phyloP scores from a whole-genome alignment of 2,888 invertebrate genomes.

The Tachina lurida region DNA sequence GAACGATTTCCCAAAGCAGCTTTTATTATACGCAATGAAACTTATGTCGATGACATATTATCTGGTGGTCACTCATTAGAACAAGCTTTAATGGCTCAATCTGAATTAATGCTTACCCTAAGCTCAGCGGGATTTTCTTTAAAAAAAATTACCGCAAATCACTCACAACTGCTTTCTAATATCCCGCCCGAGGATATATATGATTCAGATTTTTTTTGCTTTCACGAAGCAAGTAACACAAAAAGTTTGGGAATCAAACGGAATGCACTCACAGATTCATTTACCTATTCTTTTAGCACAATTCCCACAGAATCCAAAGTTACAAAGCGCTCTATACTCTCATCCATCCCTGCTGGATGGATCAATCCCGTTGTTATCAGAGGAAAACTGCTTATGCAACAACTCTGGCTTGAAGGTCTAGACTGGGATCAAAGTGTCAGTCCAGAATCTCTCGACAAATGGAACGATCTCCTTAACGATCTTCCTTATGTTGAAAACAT shows the following conservation, averaged over 20 bases:
- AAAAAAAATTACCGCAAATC: conserved; percentile 3
- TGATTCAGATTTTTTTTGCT: too few species aligned
- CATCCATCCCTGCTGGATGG: not conserved
- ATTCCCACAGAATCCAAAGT: too few species aligned
- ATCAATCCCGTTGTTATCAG: not conserved
- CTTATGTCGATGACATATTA: not conserved
- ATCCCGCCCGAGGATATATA: too few species aligned
- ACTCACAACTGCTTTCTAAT: too few species aligned
- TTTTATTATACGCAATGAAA: not conserved
- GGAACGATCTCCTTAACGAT: not conserved
- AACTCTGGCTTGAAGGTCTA: not conserved
- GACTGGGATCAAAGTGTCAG: conserved; percentile 5
- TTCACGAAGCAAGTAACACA: conserved; percentile 10
- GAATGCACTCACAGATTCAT: conserved; percentile 7
- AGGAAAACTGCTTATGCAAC: not conserved
- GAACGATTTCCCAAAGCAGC: not conserved
- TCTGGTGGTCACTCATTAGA: not conserved
- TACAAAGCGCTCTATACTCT: too few species aligned
- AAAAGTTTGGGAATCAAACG: conserved; percentile 14
- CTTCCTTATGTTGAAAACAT: not conserved
- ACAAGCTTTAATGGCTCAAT: not conserved
- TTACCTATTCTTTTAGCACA: not conserved
- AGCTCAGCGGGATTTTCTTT: conserved; percentile 10
- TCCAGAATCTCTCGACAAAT: not conserved
- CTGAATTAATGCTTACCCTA: not conserved